Percentiles rank a stretch among this genome's conserved stretches.
Conservation (phyloP, 2,113 vertebrate species). For the Dasyornis broadbenti region DNA sequence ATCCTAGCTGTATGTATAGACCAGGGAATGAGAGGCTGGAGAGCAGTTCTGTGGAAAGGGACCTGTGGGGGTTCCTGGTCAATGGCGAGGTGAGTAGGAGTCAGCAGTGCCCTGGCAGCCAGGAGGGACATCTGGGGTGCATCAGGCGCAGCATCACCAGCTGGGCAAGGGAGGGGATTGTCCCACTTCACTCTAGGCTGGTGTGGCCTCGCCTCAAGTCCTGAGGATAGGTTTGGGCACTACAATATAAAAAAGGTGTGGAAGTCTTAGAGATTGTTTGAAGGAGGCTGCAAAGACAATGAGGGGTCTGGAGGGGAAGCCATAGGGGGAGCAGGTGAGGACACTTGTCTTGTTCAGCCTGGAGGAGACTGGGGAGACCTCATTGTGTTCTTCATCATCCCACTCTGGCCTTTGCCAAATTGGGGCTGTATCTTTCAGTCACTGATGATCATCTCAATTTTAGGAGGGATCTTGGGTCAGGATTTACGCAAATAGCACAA, state of each 20-base stretch:
- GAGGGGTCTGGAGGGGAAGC: not conserved
- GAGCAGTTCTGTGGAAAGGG: not conserved
- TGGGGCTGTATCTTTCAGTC: not conserved
- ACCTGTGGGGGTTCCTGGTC: not conserved
- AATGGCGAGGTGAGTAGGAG: not conserved
- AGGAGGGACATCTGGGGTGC: not conserved
- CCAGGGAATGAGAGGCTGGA: not conserved
- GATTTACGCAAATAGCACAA: not conserved
- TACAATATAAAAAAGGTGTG: not conserved
- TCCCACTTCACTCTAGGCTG: not conserved
- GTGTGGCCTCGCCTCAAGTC: rapidly evolving
- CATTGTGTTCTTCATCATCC: not conserved
- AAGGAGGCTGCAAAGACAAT: not conserved
- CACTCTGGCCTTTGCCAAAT: not conserved
- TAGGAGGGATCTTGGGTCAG: not conserved
- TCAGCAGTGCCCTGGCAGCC: not conserved
- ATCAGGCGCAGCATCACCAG: not conserved
- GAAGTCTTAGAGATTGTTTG: not conserved
- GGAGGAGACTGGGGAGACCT: not conserved
- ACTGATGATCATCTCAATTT: not conserved
- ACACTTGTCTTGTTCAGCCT: not conserved
- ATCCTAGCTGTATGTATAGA: not conserved
- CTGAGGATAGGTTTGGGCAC: not conserved
- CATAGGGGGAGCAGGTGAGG: not conserved
- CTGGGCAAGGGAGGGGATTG: not conserved